These are phyloP conservation scores for Podabrus alpinus DNA, from an alignment of 2,888 invertebrate species.

Conservation along the genomic window DNA sequence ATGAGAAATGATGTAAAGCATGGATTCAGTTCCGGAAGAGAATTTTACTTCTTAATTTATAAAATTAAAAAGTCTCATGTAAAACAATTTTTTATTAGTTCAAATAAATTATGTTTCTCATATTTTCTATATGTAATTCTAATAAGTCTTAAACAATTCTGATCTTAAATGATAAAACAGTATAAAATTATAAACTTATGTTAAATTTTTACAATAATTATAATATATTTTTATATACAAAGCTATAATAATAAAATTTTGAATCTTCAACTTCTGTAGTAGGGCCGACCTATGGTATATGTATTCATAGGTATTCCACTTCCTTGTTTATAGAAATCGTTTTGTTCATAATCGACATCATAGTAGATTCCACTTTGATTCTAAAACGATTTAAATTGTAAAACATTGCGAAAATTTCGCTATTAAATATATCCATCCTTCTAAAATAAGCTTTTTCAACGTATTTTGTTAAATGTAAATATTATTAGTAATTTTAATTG, in stretches of 20 bases:
- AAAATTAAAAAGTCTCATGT: background rate
- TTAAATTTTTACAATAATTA: slow-evolving; percentile 9
- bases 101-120: slow-evolving; percentile 1
- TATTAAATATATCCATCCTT: slow-evolving; percentile 27
- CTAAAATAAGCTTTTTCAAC: background rate
- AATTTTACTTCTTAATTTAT: background rate
- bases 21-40: background rate
- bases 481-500: background rate
- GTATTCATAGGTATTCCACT: slow-evolving; percentile 79
- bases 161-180: slow-evolving; percentile 4
- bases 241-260: background rate
- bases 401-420: background rate
- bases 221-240: slow-evolving; percentile 9
- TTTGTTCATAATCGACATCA: slow-evolving; percentile 83
- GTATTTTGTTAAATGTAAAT: background rate
- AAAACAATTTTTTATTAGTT: background rate
- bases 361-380: slow-evolving; percentile 90
- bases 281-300: slow-evolving; percentile 77
- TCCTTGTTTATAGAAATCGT: slow-evolving; percentile 60
- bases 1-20: background rate
- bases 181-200: slow-evolving; percentile 13
- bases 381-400: slow-evolving; percentile 57
- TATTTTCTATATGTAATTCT: background rate
- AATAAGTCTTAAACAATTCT: slow-evolving; percentile 15
- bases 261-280: slow-evolving; percentile 59